Evolutionary conservation across 2,113 vertebrate species (phyloP).

Genomic region (Maccullochella peelii): DNA sequence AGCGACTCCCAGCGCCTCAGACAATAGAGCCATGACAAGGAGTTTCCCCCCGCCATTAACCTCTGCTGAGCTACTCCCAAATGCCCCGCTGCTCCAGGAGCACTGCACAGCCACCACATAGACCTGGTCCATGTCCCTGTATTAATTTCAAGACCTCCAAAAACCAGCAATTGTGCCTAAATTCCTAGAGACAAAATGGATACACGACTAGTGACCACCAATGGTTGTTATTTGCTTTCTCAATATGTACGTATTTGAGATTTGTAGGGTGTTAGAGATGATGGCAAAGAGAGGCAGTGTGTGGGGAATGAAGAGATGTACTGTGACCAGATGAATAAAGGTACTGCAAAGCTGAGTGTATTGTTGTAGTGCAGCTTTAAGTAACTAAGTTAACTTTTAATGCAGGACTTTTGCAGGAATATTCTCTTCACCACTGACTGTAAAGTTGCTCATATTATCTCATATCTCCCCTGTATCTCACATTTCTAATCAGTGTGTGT

Average conservation of each 20-base stretch:
- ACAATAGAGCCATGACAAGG: slow-evolving; percentile 77
- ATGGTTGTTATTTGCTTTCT: neutral
- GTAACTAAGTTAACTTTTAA: neutral
- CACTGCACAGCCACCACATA: slow-evolving; percentile 6
- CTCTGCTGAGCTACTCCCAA: slow-evolving; percentile 53
- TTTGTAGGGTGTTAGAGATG: neutral
- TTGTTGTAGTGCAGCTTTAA: neutral
- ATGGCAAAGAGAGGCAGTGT: neutral
- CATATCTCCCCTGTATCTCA: too few relatives aligned
- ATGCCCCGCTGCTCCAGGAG: slow-evolving; percentile 6
- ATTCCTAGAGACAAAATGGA: neutral
- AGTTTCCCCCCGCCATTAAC: slow-evolving; percentile 70
- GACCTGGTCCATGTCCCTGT: neutral
- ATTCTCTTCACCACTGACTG: too few relatives aligned
- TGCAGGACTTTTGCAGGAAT: neutral
- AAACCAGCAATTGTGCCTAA: neutral
- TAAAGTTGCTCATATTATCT: too few relatives aligned
- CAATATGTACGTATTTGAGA: neutral
- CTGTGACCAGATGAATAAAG: slow-evolving; percentile 32
- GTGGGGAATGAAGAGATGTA: slow-evolving; percentile 5
- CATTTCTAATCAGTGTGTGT: neutral
- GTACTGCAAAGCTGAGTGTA: slow-evolving; percentile 43
- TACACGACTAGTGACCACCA: neutral
- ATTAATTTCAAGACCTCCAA: neutral
- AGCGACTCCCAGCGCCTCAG: slow-evolving; percentile 59